phyloP scores from a whole-genome alignment of 2,113 vertebrate species.

The Protobothrops flavoviridis region DNA sequence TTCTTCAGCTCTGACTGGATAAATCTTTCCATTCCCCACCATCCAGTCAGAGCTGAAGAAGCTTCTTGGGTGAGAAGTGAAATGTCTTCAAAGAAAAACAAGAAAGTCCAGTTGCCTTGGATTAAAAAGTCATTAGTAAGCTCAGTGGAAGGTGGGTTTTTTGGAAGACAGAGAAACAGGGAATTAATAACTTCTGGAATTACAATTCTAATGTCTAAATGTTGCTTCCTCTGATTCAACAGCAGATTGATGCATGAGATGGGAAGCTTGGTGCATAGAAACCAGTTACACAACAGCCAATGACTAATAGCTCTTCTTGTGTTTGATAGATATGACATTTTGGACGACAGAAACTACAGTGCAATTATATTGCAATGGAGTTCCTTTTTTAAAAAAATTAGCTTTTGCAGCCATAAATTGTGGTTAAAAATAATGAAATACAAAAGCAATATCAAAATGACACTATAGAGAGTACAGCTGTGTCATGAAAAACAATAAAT shows the following conservation, averaged over 20 bases:
- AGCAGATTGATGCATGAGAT: not conserved
- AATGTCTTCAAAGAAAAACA: too few relatives aligned
- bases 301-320: not conserved
- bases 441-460: conserved; percentile 17
- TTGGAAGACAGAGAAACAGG: not conserved
- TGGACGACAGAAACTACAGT: conserved; percentile 9
- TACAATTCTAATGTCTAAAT: not conserved
- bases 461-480: not conserved
- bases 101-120: too few relatives aligned
- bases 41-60: too few relatives aligned
- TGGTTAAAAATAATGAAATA: conserved; percentile 30
- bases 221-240: not conserved
- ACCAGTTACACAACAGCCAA: not conserved
- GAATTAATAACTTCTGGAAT: not conserved
- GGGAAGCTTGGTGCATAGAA: not conserved
- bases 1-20: too few relatives aligned
- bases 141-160: not conserved
- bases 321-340: conserved; percentile 11
- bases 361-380: conserved; percentile 12
- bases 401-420: conserved; percentile 13
- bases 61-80: too few relatives aligned
- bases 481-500: conserved; percentile 1
- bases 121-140: not conserved
- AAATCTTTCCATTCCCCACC: too few relatives aligned
- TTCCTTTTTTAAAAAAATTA: conserved; percentile 16